Percentiles rank a stretch among this genome's conserved stretches.
Evolutionary conservation across 2,113 vertebrate species (phyloP).

Genomic region (Dryoscopus gambensis): DNA sequence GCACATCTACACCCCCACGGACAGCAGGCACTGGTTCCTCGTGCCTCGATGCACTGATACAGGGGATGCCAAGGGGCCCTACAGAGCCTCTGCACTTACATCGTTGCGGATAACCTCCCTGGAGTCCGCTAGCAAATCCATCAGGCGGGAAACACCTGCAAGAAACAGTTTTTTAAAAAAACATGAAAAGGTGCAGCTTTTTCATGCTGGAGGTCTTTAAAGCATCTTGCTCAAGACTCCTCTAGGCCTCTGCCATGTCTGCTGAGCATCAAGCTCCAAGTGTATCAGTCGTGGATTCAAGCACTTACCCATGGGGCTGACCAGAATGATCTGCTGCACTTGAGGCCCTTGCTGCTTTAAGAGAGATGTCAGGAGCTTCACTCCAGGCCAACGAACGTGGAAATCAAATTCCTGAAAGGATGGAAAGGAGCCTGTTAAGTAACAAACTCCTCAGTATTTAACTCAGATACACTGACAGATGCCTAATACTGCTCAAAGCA

Average conservation of each 20-base stretch:
- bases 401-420: conserved; percentile 93
- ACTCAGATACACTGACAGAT: not conserved
- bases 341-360: conserved; percentile 89
- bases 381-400: conserved; percentile 95
- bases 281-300: not conserved
- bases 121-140: conserved; percentile 95
- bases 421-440: not conserved
- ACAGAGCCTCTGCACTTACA: conserved; percentile 72
- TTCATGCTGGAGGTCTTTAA: not conserved
- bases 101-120: conserved; percentile 98
- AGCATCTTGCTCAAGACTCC: not conserved
- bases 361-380: conserved; percentile 91
- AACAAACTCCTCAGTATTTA: not conserved
- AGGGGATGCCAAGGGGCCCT: not conserved
- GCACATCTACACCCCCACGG: accelerated
- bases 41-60: accelerated
- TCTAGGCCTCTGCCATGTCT: not conserved
- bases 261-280: not conserved
- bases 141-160: conserved; percentile 92
- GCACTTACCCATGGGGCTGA: conserved; percentile 94
- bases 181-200: not conserved
- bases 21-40: accelerated
- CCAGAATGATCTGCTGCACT: conserved; percentile 92
- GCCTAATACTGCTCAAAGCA: not conserved
- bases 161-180: not conserved